phyloP scores from a whole-genome alignment of 2,888 invertebrate species.

The Blera fallax region DNA sequence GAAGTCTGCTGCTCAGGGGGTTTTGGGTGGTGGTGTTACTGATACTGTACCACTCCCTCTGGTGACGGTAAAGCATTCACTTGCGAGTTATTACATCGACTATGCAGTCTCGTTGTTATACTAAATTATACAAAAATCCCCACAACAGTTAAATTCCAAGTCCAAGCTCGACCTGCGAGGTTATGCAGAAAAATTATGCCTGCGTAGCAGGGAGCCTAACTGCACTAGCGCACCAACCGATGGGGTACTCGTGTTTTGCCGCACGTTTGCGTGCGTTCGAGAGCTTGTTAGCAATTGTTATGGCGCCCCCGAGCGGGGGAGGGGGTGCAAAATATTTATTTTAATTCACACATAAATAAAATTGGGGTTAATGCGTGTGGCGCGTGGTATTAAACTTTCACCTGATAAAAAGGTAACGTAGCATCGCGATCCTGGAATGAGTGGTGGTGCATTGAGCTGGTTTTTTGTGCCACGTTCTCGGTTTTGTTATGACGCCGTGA shows the following conservation, averaged over 20 bases:
- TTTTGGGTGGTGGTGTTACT: conserved; percentile 12
- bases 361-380: conserved; percentile 72
- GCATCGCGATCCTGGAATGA: neutral
- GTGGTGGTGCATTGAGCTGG: neutral
- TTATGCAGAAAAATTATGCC: conserved; percentile 24
- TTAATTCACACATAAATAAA: conserved; percentile 73
- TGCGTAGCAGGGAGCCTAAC: conserved; percentile 30
- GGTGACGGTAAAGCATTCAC: conserved; percentile 48
- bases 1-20: conserved; percentile 21
- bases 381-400: conserved; percentile 67
- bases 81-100: conserved; percentile 50
- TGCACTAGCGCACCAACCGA: neutral
- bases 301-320: conserved; percentile 11
- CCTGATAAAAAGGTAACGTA: conserved; percentile 57
- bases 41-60: conserved; percentile 23
- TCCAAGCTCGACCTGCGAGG: conserved; percentile 30
- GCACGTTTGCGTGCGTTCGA: conserved; percentile 59
- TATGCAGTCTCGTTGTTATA: neutral
- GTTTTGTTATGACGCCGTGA: conserved; percentile 68
- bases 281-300: conserved; percentile 69
- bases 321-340: conserved; percentile 60
- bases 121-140: conserved; percentile 61
- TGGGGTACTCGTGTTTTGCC: conserved; percentile 56
- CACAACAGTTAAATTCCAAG: conserved; percentile 16
- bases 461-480: conserved; percentile 42